These are phyloP conservation scores for Chalcis sispes DNA, from an alignment of 2,888 invertebrate species.

Conservation along the genomic window DNA sequence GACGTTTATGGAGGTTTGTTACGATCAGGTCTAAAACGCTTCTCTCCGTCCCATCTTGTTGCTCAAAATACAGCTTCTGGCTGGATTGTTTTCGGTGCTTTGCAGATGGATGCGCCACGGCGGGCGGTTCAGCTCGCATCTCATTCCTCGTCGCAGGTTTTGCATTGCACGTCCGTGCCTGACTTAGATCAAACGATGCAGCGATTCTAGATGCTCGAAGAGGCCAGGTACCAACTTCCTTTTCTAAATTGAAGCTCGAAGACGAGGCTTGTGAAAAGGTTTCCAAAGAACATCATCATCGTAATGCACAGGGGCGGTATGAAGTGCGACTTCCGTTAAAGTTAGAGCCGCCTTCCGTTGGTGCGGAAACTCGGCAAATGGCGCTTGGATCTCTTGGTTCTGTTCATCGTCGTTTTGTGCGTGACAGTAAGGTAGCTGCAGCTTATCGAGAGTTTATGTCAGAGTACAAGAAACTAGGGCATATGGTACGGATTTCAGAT, in stretches of 20 bases:
- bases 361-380: constrained; percentile 2
- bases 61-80: constrained; percentile 54
- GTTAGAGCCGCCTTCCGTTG: background rate
- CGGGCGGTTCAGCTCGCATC: no score
- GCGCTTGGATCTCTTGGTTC: background rate
- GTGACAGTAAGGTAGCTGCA: background rate
- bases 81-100: constrained; percentile 47
- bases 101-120: background rate
- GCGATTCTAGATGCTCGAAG: background rate
- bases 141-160: no score
- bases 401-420: constrained; percentile 17
- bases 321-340: constrained; percentile 4
- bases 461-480: no score
- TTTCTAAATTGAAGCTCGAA: no score
- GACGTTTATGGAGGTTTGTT: constrained; percentile 50
- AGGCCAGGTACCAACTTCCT: no score
- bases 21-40: constrained; percentile 26
- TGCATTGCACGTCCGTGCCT: background rate
- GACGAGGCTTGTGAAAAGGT: no score
- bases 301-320: constrained; percentile 30
- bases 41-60: constrained; percentile 8
- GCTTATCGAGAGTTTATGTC: no score
- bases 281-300: no score
- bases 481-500: no score
- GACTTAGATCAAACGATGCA: background rate